Base-by-base conservation (phyloP, 2,797 vertebrate species). In the Scolopax rusticola region DNA sequence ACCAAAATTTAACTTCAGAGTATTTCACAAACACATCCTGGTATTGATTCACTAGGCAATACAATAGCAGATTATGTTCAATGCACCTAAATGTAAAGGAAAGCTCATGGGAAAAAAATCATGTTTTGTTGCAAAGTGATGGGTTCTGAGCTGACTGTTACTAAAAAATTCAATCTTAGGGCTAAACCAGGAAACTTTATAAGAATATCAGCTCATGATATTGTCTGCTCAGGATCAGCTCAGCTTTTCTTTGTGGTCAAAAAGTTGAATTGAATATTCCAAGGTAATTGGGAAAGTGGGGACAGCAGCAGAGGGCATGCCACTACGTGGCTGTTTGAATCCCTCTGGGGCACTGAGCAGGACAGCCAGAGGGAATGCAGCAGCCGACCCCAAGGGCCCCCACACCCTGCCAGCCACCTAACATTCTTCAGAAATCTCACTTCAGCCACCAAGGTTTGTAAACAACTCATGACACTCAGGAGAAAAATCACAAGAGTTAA, bases 391-490 rank as follows among this genome's bases (percentile, higher is more conserved):
- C 33, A 61, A 45, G 70, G 73, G 65, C 33, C 50, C 24, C 47
- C 36, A 45, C 24, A 48, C 15, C 17, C 63, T 64, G 28, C 19
- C 0, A 0, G 19, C n/a, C 76, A 65, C 57, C 60, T 50, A 76
- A 93, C 15, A 16, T 75, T 86, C 67, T 56, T 79, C 38, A 75
- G 70, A 84, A 88, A 36, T 28, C 73, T 48, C 38, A 71, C 83
- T 89, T 82, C 61, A 86, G 73, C 25, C n/a, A 12, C 43, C 57
- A 69, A 65, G 57, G 30, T 69, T 36, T 79, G 59, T 88, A 95
- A 95, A 93, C 80, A 93, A 82, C 67, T 33, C 13, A 3, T 94
- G 93, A 93, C 45, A 76, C 79, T 88, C 27, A 19, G 32, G 73
- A 60, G 73, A 88, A 75, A 48, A 69, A 91, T 87, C 77, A 90